Base-by-base conservation (phyloP, 2,113 vertebrate species). In the Athene cunicularia region DNA sequence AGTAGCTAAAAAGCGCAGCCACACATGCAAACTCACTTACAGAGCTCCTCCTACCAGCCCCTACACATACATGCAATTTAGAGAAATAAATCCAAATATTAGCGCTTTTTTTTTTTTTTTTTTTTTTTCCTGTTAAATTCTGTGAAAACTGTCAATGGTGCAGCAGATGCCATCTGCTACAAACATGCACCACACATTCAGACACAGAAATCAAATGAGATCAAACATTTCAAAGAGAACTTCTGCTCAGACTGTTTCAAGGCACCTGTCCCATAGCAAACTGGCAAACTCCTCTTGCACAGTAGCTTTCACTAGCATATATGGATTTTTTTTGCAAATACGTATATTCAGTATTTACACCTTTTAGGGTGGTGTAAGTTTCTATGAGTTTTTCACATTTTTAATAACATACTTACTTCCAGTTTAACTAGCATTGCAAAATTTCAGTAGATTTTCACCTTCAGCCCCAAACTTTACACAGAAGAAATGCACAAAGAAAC, bases 81-180 rank as follows among this genome's bases (percentile, higher is more conserved):
- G 41, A 9, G 14, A 26, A 86, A 96, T 35, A 86, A 55, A 17
- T 5, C 8, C 9, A 50, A 47, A 35, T 35, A 71, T 18, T 88
- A 55, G 47, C 45, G 39, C 39, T n/a, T n/a, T n/a, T 37, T 71
- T 47, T 93, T 76, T 30, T 47, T 41, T 15, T 10, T 33, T 87
- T 70, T 41, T 27, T 93, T 87, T 86, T 68, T 63, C 71, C 82
- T 80, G 56, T 62, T 95, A 39, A 90, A 11, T 83, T 85, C 43
- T 53, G 8, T 93, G 89, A 96, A 95, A 92, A 82, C 73, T 87
- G 55, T 82, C 86, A 96, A 68, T 23, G 64, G 93, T 62, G 73
- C 64, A 80, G 53, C 24, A 95, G 80, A 86, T 22, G 52, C 58
- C 70, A 93, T 79, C 87, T 95, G 85, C 88, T 82, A 63, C 68